Base-by-base conservation (phyloP, 2,888 invertebrate genomes). In the Meghimatium bilineatum region DNA sequence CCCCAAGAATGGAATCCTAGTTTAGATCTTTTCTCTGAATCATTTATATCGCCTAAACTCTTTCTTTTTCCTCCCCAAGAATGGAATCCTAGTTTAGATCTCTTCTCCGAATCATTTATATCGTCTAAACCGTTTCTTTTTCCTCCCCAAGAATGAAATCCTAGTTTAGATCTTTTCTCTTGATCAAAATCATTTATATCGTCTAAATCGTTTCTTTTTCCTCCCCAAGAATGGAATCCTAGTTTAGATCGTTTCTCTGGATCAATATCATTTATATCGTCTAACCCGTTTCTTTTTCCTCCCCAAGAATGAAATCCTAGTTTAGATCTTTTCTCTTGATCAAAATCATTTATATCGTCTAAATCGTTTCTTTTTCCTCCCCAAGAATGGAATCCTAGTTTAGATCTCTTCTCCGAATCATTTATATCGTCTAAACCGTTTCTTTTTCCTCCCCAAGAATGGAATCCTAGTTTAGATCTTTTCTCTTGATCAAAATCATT, bases 141-240 rank as follows among this genome's bases (percentile, higher is more conserved):
- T n/a, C 77, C 77, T 38, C 36, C 63, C 63, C 60, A 77, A 63
- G 56, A 60, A 34, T 76, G 60, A 17, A 77, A 77, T 14, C 77
- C 77, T 38, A 77, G 0, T 38, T 32, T 77, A 8, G 32, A 17
- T 63, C 63, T 36, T 38, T 66, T 66, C n/a, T 77, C n/a, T 63
- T n/a, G 12, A 0, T n/a, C 38, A 52, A 12, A 1, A 20, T 75
- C 75, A 49, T 1, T 14, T 44, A 44, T 44, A 38, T 29, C 26
- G 8, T 38, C 44, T 44, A 23, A 36, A 74, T n/a, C 17, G 5
- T 20, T 56, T 56, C 75, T 49, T 20, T 76, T 76, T 0, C 76
- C 76, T 76, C 76, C 76, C 76, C 60, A 76, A 26, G 76, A 63
- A 34, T 77, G 26, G n/a, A 77, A 77, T 34, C 77, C 77, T 38